Conservation (phyloP, 64 coral and sea anemone species). For the Porites lutea region DNA sequence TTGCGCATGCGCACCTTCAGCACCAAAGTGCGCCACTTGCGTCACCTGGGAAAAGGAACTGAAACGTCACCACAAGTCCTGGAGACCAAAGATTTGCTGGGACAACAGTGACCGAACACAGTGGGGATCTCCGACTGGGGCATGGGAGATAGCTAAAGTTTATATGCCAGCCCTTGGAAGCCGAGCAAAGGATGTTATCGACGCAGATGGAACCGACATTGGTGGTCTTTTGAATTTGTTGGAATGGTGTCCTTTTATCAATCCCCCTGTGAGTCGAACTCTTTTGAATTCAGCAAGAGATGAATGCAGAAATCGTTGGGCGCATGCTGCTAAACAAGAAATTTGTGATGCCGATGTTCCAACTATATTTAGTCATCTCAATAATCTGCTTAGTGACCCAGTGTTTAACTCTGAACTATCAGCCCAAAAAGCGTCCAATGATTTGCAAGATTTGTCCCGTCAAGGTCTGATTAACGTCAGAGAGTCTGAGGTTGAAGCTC, state of each 20-base stretch:
- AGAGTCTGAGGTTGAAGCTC: neutral
- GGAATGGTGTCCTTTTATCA: constrained; percentile 11
- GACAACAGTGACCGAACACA: constrained; percentile 52
- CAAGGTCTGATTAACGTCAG: constrained; percentile 17
- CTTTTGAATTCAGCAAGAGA: neutral
- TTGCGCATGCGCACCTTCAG: neutral
- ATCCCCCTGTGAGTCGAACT: neutral
- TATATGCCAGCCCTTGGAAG: constrained; percentile 58
- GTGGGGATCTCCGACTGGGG: constrained; percentile 23
- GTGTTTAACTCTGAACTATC: constrained; percentile 5
- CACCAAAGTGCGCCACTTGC: neutral
- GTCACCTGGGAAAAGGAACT: constrained; percentile 19
- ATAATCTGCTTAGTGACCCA: constrained; percentile 33
- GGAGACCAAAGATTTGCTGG: constrained; percentile 3
- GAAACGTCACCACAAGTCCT: neutral
- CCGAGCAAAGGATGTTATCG: neutral
- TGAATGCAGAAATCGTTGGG: constrained; percentile 31
- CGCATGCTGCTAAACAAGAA: constrained; percentile 49
- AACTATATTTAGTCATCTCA: constrained; percentile 8
- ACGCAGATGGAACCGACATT: neutral
- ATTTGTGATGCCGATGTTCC: constrained; percentile 17
- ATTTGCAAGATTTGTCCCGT: neutral
- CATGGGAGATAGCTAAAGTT: constrained; percentile 71
- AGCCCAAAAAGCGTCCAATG: neutral
- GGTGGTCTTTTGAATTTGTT: neutral